Evolutionary conservation across 2,888 invertebrate genomes (phyloP).

Genomic region (Tineola bisselliella): DNA sequence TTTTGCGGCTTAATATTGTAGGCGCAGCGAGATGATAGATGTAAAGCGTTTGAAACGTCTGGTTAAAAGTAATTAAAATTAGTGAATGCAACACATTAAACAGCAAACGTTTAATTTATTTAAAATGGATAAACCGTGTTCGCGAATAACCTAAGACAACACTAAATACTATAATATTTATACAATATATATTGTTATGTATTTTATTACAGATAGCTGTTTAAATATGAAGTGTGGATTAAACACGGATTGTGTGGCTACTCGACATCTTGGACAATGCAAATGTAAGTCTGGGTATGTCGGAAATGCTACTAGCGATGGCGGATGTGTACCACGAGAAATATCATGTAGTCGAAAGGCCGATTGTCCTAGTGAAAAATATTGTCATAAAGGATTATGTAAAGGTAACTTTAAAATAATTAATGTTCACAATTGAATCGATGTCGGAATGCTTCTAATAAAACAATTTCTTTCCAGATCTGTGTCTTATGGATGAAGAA

Average conservation of each 20-base stretch:
- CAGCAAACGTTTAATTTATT: no score
- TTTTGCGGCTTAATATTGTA: no score
- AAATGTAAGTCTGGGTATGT: constrained; percentile 81
- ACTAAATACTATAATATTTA: constrained; percentile 12
- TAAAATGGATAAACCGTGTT: no score
- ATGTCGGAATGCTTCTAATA: no score
- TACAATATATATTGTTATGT: constrained; percentile 1
- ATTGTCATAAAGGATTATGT: constrained; percentile 83
- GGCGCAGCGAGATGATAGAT: no score
- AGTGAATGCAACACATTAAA: no score
- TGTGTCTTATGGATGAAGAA: constrained; percentile 82
- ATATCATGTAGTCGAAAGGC: constrained; percentile 74
- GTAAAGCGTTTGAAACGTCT: no score
- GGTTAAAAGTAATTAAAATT: no score
- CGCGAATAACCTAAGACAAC: no score
- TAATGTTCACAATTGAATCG: neutral
- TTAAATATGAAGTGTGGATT: constrained; percentile 80
- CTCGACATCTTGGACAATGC: constrained; percentile 80
- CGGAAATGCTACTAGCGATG: constrained; percentile 77
- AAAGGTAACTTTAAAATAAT: constrained; percentile 69
- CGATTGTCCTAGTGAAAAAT: constrained; percentile 82
- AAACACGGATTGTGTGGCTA: constrained; percentile 84
- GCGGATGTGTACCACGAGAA: constrained; percentile 81
- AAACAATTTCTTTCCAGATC: constrained; percentile 56
- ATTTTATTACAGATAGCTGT: constrained; percentile 74